Percentiles rank a stretch among this genome's conserved stretches.
These are phyloP conservation scores for Mesorhabditis sp. DNA, from an alignment of 2,888 invertebrate species.

Conservation along the genomic window DNA sequence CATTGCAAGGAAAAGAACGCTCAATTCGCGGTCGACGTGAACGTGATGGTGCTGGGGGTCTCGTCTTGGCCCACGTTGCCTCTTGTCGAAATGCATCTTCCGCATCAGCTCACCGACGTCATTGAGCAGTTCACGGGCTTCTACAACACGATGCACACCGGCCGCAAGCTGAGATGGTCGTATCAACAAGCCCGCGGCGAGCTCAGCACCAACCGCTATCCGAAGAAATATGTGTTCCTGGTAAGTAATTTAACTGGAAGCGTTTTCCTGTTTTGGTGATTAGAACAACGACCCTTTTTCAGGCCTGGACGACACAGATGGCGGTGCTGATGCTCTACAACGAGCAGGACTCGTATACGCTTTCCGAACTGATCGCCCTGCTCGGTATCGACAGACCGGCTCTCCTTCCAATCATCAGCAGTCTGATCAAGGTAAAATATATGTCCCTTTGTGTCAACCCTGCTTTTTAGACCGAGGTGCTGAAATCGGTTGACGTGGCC, in stretches of 20 bases:
- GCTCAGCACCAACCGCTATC: conserved; percentile 86
- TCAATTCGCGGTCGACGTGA: conserved; percentile 74
- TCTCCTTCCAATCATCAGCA: conserved; percentile 79
- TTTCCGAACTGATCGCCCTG: conserved; percentile 18
- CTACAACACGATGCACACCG: conserved; percentile 89
- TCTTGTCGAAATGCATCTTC: conserved; percentile 13
- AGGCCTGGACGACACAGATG: conserved; percentile 98
- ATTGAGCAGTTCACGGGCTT: conserved; percentile 85
- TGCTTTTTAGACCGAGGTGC: conserved; percentile 23
- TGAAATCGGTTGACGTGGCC: conserved; percentile 19
- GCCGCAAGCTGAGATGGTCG: conserved; percentile 89
- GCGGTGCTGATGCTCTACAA: conserved; percentile 94
- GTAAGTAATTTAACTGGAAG: conserved; percentile 16
- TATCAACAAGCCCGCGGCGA: conserved; percentile 87
- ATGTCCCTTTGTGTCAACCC: not conserved
- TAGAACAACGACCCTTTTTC: conserved; percentile 50
- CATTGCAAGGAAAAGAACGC: conserved; percentile 6
- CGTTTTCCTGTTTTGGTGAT: too few relatives aligned
- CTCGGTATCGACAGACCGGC: conserved; percentile 65
- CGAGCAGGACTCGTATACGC: conserved; percentile 75
- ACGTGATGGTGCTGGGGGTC: conserved; percentile 83
- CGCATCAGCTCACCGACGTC: conserved; percentile 69
- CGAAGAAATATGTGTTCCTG: conserved; percentile 35
- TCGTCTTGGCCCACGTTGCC: conserved; percentile 62
- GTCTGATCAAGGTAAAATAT: conserved; percentile 61